Base-by-base conservation (phyloP, 2,113 vertebrate species). In the Cygnus atratus region DNA sequence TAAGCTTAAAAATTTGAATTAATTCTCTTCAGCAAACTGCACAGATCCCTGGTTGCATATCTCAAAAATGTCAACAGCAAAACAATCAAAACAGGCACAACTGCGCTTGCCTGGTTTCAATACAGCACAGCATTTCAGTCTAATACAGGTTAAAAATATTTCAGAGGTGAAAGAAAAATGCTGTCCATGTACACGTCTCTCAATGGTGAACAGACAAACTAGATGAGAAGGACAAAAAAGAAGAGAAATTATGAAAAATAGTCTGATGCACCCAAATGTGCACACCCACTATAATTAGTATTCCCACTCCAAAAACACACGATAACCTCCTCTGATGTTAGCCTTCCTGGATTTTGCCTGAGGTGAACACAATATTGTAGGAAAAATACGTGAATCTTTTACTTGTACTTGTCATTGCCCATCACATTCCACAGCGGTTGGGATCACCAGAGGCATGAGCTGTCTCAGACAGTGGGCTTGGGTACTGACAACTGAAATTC, bases 41-140 rank as follows among this genome's bases (percentile, higher is more conserved):
- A 86, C 41, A 63, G 70, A 74, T 44, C 52, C 28, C 72, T 66
- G 12, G 7, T 33, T 94, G 78, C 46, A 39, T 50, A 84, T 71
- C 44, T 93, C 77, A 81, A 18, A 94, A 96, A 87, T 41, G 44
- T 76, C 85, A 95, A 67, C 67, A 72, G 58, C 39, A 65, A 62
- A 82, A 22, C 75, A 82, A 91, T 35, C 4, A 11, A 66, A 85
- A 17, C 6, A 57, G 77, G 66, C 70, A 90, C 17, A 25, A n/a
- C 0, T 1, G 81, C 0, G 6, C 26, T 44, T 39, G 73, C 68
- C 83, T 59, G 31, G 19, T 67, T 94, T 68, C 72, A 37, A 35
- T 44, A 43, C 37, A 67, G n/a, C n/a, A 20, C 8, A 58, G 71
- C 68, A 74, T 79, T 90, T 76, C 85, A 92, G 58, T 8, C 80